Conservation (phyloP, 2,888 invertebrate genomes). For the Glyphotaelius pellucidus region DNA sequence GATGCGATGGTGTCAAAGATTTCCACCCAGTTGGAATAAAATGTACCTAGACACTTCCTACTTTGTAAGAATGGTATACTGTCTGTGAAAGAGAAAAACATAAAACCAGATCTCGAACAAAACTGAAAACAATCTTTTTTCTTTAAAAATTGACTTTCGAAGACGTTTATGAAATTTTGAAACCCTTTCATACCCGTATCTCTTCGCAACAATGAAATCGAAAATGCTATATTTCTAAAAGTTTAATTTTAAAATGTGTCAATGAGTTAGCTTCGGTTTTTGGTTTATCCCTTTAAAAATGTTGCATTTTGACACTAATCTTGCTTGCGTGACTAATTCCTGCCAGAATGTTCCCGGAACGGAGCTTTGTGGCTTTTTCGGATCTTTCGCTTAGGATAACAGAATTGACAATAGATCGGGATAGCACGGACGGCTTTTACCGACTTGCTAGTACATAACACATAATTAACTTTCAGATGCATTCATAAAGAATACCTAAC, state of each 20-base stretch:
- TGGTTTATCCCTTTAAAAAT: conserved; percentile 47
- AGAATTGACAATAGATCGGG: conserved; percentile 23
- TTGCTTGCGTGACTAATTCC: conserved; percentile 59
- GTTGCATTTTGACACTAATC: conserved; percentile 59
- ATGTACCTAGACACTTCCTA: background rate
- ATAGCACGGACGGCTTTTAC: background rate
- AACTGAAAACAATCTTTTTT: background rate
- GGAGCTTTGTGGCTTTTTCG: conserved; percentile 22
- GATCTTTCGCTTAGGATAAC: conserved; percentile 5
- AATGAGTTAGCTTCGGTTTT: conserved; percentile 55
- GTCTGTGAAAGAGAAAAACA: background rate
- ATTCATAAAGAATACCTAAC: background rate
- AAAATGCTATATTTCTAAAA: conserved; percentile 35
- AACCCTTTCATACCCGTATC: conserved; percentile 5
- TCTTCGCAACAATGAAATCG: conserved; percentile 41
- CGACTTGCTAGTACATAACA: background rate
- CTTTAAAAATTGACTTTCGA: background rate
- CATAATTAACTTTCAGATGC: background rate
- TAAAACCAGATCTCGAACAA: background rate
- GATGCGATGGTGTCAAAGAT: background rate
- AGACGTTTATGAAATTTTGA: background rate
- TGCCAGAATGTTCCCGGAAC: conserved; percentile 54
- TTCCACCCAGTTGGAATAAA: background rate
- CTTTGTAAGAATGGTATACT: background rate
- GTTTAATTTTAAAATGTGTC: conserved; percentile 57